Conservation (phyloP, 2,888 invertebrate genomes). For the Suillia variegata region DNA sequence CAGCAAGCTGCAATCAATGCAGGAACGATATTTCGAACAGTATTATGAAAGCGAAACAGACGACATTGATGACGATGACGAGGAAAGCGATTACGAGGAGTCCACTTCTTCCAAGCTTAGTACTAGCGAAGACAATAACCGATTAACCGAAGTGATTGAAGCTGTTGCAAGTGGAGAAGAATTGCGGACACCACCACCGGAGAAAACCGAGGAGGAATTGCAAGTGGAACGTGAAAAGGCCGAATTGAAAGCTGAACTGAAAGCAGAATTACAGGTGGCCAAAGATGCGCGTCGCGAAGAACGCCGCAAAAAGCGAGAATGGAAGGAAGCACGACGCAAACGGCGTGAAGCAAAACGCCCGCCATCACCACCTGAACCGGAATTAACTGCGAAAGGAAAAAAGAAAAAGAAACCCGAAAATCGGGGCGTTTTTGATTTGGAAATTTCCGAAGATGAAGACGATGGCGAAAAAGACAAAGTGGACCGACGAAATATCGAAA, state of each 20-base stretch:
- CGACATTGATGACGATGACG: conserved; percentile 34
- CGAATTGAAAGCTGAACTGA: not conserved
- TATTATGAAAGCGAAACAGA: conserved; percentile 27
- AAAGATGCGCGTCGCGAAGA: not conserved
- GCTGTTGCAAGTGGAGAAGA: conserved; percentile 1
- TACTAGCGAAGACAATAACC: conserved; percentile 23
- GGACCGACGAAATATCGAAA: conserved; percentile 40
- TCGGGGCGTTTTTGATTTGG: conserved; percentile 36
- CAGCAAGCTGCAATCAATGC: conserved; percentile 41
- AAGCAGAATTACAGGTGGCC: not conserved
- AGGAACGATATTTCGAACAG: conserved; percentile 38
- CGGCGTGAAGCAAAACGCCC: conserved; percentile 13
- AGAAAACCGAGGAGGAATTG: not conserved
- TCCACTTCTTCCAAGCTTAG: conserved; percentile 25
- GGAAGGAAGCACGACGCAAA: not conserved
- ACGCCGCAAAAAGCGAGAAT: not conserved
- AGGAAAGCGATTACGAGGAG: conserved; percentile 32
- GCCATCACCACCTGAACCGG: not conserved
- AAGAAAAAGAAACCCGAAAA: conserved; percentile 19
- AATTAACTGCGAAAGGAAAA: no score
- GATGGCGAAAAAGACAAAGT: conserved; percentile 30
- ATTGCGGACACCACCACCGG: not conserved
- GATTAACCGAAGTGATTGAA: conserved; percentile 20
- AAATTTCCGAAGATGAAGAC: conserved; percentile 36
- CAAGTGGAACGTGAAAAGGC: not conserved